Base-by-base conservation (phyloP, 23 tunicate species). In the Trididemnum nubilum region DNA sequence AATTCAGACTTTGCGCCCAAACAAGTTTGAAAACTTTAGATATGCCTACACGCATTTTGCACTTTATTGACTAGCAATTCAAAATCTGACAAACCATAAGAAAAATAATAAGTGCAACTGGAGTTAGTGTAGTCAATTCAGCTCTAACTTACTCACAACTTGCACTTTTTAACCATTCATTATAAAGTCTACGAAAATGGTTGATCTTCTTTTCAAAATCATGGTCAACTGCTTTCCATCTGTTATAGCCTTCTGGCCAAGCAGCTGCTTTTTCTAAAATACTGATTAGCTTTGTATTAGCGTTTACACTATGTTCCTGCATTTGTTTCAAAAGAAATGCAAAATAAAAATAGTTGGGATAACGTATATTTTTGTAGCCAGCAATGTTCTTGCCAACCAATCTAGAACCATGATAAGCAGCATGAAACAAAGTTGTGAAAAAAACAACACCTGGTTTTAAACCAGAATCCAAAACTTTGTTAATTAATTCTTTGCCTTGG, bases 291-390 rank as follows among this genome's bases (percentile, higher is more conserved):
- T 71, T 36, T n/a, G 33, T 36, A 44, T 77, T 49, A 0, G 87
- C 81, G 5, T 12, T 58, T 0, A 89, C 57, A 33, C 70, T 71
- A 19, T 34, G 24, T 21, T 72, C 33, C 34, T 71, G 52, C 81
- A 89, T 72, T 60, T 89, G 54, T 3, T 72, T 18, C n/a, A 89
- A 33, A 15, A 89, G 34, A 23, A 61, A 71, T 23, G 81, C 24
- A 54, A 89, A 51, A 72, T 89, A 89, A 0, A 67, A 15, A 79
- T 78, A 89, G 37, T 89, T 82, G 35, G 87, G 86, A 36, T 72
- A 80, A 28, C 33, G 49, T 9, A 83, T 80, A 38, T 72, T 81
- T 78, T 59, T 24, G 3, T 85, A 85, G 12, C 86, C 85, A 70
- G 49, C 39, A 33, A 76, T 61, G 22, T 0, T 49, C 31, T 29